Conservation (phyloP, 2,113 vertebrate genomes). For the Phalacrocorax aristotelis region DNA sequence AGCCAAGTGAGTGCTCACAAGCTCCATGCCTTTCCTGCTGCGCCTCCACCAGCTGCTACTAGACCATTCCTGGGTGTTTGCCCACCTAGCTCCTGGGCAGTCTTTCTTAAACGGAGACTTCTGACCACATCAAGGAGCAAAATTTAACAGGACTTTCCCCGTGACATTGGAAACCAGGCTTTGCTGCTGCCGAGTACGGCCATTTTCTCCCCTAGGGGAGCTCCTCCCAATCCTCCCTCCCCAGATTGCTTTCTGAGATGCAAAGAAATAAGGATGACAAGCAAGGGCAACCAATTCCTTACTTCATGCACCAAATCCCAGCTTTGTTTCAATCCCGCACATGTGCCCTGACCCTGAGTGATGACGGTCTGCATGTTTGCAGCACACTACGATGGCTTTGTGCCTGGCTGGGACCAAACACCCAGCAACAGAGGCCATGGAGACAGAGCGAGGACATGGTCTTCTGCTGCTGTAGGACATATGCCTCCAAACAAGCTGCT, state of each 20-base stretch:
- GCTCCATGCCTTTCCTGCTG: background rate
- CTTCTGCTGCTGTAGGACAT: background rate
- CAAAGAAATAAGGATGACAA: background rate
- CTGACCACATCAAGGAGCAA: background rate
- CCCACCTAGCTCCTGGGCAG: background rate
- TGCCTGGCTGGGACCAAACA: background rate
- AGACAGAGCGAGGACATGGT: background rate
- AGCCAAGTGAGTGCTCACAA: background rate
- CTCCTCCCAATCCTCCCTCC: background rate
- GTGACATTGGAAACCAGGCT: background rate
- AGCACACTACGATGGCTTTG: background rate
- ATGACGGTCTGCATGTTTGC: background rate
- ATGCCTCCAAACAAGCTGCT: background rate
- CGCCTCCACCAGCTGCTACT: background rate
- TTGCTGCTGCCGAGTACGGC: background rate
- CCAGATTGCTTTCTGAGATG: background rate
- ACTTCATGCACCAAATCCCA: background rate
- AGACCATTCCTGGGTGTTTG: background rate
- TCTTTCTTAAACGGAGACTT: background rate
- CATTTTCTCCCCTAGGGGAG: background rate
- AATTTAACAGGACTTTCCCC: background rate
- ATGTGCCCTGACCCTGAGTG: fast-evolving
- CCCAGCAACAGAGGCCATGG: background rate
- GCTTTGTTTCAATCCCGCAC: background rate
- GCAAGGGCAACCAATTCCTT: background rate